A percentile compares a stretch with the other conserved stretches of the same genome.
Evolutionary conservation across 2,113 vertebrate species (phyloP).

Genomic region (Macquaria ambigua): DNA sequence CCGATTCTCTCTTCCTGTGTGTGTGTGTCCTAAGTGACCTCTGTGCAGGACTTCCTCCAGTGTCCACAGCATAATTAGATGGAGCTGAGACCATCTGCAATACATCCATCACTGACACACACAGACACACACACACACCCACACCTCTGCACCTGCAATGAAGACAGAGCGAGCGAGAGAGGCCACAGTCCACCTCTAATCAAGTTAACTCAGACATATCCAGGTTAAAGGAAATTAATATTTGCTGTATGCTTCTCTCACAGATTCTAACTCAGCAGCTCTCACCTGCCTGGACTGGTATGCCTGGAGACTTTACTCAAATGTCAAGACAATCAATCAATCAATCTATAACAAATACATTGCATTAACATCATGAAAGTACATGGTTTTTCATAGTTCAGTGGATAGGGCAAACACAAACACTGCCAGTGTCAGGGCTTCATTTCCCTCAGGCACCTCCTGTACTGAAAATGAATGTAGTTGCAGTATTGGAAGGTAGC

Average conservation of each 20-base stretch:
- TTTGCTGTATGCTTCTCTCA: conserved; percentile 31
- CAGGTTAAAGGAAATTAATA: conserved; percentile 71
- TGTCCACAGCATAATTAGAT: conserved; percentile 80
- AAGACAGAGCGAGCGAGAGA: conserved; percentile 44
- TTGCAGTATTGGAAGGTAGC: neutral
- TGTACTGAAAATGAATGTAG: conserved; percentile 17
- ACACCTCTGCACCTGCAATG: conserved; percentile 56
- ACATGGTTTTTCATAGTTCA: conserved; percentile 44
- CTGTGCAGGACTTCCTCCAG: conserved; percentile 71
- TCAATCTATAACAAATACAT: conserved; percentile 45
- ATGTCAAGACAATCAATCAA: conserved; percentile 68
- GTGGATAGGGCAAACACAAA: conserved; percentile 19
- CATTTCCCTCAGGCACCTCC: conserved; percentile 22
- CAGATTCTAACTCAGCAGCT: conserved; percentile 44
- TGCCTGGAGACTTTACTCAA: conserved; percentile 40
- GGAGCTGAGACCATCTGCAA: conserved; percentile 78
- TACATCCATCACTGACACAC: conserved; percentile 79
- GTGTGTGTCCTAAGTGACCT: conserved; percentile 67
- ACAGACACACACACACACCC: conserved; percentile 37
- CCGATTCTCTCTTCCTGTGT: conserved; percentile 20
- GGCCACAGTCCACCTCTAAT: conserved; percentile 59
- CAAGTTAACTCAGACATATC: conserved; percentile 67
- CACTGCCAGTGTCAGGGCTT: conserved; percentile 18
- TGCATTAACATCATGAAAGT: conserved; percentile 39
- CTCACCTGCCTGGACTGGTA: conserved; percentile 22